phyloP scores from a whole-genome alignment of 2,113 vertebrate species.

The Salminus brasiliensis region DNA sequence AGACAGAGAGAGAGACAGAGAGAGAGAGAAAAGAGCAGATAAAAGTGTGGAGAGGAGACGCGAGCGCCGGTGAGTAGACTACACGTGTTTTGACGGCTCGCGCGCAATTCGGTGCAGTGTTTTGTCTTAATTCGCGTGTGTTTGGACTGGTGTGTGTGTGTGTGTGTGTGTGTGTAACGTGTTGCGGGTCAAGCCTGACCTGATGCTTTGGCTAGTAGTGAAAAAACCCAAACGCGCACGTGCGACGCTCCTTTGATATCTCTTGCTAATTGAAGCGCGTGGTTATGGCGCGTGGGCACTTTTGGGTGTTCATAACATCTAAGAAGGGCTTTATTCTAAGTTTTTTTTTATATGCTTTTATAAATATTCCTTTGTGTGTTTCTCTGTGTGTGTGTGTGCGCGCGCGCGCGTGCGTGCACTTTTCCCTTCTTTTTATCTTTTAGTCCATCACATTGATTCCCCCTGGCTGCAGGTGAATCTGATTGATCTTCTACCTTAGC shows the following conservation, averaged over 20 bases:
- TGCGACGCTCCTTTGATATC: conserved; percentile 33
- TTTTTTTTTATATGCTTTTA: too few species aligned
- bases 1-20: conserved; percentile 22
- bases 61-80: conserved; percentile 74
- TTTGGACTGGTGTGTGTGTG: conserved; percentile 4
- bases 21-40: conserved; percentile 37
- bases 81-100: conserved; percentile 57
- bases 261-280: conserved; percentile 45
- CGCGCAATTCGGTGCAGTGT: too few species aligned
- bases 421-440: background rate
- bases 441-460: conserved; percentile 18
- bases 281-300: conserved; percentile 49
- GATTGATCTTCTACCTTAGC: conserved; percentile 5
- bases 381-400: conserved; percentile 4
- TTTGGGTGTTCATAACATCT: too few species aligned
- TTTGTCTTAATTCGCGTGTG: background rate
- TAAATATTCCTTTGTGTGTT: too few species aligned
- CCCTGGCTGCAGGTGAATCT: background rate
- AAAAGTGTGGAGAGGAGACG: conserved; percentile 47
- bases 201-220: background rate
- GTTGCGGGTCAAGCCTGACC: background rate
- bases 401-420: conserved; percentile 46
- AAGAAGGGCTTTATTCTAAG: too few species aligned
- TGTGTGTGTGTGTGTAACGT: too few species aligned
- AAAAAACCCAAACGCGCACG: conserved; percentile 50